Evolutionary conservation across 2,113 vertebrate genomes (phyloP).

Genomic region (Cervus canadensis): DNA sequence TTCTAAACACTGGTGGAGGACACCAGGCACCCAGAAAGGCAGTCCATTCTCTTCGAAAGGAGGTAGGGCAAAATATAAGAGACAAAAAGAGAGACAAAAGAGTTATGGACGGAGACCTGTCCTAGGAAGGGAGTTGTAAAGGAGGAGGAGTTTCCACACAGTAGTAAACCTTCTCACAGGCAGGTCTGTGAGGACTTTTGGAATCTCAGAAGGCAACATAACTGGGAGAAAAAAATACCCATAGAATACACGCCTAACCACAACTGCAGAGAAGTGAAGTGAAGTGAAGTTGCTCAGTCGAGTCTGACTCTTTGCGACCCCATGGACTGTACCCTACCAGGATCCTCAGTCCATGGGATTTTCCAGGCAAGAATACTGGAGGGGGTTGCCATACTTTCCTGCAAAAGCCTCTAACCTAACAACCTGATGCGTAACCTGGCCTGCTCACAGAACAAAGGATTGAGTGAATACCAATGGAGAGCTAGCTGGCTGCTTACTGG

Average conservation of each 20-base stretch:
- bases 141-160: neutral
- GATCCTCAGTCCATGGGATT: no score
- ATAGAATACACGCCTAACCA: neutral
- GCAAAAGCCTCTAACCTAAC: neutral
- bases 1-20: neutral
- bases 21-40: neutral
- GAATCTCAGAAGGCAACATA: neutral
- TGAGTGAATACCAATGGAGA: neutral
- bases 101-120: neutral
- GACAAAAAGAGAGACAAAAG: neutral
- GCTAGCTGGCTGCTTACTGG: neutral
- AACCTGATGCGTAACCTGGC: neutral
- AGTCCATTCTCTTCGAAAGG: neutral
- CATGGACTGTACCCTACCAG: no score
- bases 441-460: neutral
- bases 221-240: neutral
- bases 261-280: neutral
- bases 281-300: no score
- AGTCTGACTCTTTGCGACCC: no score
- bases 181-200: neutral
- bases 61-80: neutral
- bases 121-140: neutral
- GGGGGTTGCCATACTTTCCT: neutral
- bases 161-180: neutral
- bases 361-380: no score